Evolutionary conservation across 1,140 invertebrate species (phyloP).

Genomic region (Choristoneura fumiferana): DNA sequence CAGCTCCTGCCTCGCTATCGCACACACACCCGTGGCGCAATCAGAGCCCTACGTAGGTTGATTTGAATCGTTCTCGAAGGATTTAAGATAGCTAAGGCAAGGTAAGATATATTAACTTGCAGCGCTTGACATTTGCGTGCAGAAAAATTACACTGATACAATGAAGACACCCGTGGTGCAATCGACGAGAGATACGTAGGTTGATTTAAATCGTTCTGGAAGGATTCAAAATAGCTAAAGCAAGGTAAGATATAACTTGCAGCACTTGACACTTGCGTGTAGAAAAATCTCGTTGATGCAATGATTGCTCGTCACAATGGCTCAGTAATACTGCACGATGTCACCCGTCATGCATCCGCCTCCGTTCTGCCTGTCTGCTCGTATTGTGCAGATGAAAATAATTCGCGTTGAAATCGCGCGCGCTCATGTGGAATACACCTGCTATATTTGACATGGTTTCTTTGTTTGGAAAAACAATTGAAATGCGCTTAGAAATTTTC

Average conservation of each 20-base stretch:
- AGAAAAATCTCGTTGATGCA: background rate
- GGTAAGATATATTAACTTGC: too few relatives aligned
- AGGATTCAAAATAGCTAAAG: too few relatives aligned
- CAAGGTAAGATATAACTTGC: too few relatives aligned
- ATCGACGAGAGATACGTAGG: too few relatives aligned
- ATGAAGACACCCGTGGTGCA: background rate
- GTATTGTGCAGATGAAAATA: slow-evolving; percentile 35
- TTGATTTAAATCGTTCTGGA: too few relatives aligned
- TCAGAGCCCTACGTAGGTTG: too few relatives aligned
- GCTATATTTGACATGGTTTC: slow-evolving; percentile 7
- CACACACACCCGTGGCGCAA: background rate
- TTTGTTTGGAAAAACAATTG: slow-evolving; percentile 7
- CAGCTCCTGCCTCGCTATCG: background rate
- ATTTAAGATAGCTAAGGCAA: too few relatives aligned
- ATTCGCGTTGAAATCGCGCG: slow-evolving; percentile 40
- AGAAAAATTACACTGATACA: too few relatives aligned
- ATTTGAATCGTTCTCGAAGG: too few relatives aligned
- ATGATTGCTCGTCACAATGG: slow-evolving; percentile 5
- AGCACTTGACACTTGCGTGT: too few relatives aligned
- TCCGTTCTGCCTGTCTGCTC: slow-evolving; percentile 10
- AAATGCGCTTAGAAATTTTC: slow-evolving; percentile 3
- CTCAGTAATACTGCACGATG: slow-evolving; percentile 7
- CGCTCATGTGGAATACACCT: slow-evolving; percentile 22
- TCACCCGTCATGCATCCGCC: slow-evolving; percentile 6
- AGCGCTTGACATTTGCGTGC: too few relatives aligned